These are phyloP conservation scores for Eunapius fragilis DNA, from an alignment of 37 sponge, comb jelly and placozoan genomes.

Conservation along the genomic window DNA sequence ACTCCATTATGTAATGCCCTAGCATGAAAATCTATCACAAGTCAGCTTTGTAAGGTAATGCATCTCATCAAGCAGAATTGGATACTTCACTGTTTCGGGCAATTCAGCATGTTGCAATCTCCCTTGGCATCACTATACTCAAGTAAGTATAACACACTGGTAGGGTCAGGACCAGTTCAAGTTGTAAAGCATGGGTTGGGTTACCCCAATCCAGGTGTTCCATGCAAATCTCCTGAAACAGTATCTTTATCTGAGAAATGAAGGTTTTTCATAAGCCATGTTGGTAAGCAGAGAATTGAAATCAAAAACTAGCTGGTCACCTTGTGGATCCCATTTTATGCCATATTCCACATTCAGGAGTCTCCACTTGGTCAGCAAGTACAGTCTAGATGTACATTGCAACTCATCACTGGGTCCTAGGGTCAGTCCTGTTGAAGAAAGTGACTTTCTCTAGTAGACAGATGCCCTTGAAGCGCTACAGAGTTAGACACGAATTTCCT, in stretches of 20 bases:
- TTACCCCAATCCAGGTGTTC: conserved; percentile 18
- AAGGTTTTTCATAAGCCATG: not conserved
- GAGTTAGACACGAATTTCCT: conserved; percentile 36
- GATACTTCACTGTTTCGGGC: not conserved
- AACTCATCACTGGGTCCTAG: no score
- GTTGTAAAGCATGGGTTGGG: no score
- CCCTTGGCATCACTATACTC: not conserved
- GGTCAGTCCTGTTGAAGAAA: not conserved
- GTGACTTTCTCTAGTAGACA: not conserved
- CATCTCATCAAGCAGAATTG: not conserved
- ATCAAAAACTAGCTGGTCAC: no score
- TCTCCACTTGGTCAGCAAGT: no score
- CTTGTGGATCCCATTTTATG: not conserved
- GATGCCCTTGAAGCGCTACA: not conserved
- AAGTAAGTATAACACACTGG: no score
- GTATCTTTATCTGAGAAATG: conserved; percentile 22
- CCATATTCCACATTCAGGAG: not conserved
- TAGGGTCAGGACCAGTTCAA: no score
- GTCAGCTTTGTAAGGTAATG: conserved; percentile 3
- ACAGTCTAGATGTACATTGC: no score
- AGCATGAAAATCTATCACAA: not conserved
- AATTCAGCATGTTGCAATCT: not conserved
- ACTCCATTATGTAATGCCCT: conserved; percentile 19
- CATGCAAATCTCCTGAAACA: conserved; percentile 2
- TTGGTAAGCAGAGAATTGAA: not conserved